Conservation (phyloP, 2,888 invertebrate genomes). For the Neoscelio sp. region DNA sequence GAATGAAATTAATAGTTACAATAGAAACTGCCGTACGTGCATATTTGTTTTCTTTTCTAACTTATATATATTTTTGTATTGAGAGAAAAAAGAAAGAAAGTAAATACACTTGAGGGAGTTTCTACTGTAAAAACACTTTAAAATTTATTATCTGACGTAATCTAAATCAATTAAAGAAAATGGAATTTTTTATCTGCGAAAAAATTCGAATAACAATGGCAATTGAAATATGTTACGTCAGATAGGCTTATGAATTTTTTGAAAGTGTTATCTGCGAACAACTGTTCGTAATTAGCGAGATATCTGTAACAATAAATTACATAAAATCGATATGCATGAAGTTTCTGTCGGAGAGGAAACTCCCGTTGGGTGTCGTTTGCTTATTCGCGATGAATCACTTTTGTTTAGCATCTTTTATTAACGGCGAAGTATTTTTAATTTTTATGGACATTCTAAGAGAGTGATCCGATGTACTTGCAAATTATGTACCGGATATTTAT, state of each 20-base stretch:
- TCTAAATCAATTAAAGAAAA: too few relatives aligned
- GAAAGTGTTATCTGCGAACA: neutral
- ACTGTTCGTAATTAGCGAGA: neutral
- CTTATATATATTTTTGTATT: too few relatives aligned
- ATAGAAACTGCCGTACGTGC: too few relatives aligned
- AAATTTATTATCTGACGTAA: too few relatives aligned
- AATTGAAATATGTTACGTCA: conserved; percentile 11
- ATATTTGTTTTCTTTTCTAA: too few relatives aligned
- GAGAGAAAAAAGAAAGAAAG: too few relatives aligned
- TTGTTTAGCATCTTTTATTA: conserved; percentile 2
- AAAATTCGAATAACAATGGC: neutral
- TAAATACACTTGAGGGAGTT: too few relatives aligned
- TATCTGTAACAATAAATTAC: neutral
- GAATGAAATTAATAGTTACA: too few relatives aligned
- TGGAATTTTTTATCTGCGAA: too few relatives aligned
- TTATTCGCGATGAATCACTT: neutral
- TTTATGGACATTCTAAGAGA: conserved; percentile 27
- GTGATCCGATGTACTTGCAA: conserved; percentile 21
- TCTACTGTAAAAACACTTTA: too few relatives aligned
- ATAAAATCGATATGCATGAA: too few relatives aligned
- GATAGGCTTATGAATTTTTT: conserved; percentile 2
- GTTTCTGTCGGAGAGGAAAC: too few relatives aligned
- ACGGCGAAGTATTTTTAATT: conserved; percentile 34
- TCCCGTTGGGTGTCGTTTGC: neutral
- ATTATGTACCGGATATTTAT: conserved; percentile 32